Conservation (phyloP, 2,113 vertebrate genomes). For the Acrocephalus arundinaceus region DNA sequence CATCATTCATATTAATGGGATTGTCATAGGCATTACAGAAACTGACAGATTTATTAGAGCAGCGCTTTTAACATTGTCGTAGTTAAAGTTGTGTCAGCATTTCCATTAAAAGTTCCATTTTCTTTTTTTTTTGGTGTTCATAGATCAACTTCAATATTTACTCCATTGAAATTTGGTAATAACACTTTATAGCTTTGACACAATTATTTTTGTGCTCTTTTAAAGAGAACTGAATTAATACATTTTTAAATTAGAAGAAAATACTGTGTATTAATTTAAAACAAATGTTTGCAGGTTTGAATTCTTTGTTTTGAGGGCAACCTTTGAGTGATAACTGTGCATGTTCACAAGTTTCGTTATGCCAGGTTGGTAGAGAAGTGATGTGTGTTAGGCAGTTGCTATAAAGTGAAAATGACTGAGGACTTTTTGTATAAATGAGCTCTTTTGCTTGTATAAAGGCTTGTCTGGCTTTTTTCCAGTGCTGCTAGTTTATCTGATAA, state of each 20-base stretch:
- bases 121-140: constrained; percentile 41
- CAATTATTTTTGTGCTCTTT: constrained; percentile 3
- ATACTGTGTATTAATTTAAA: not conserved
- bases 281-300: not conserved
- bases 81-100: constrained; percentile 68
- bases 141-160: constrained; percentile 47
- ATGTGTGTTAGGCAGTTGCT: not conserved
- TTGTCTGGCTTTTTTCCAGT: not conserved
- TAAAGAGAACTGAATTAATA: not conserved
- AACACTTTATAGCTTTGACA: constrained; percentile 15
- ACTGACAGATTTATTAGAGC: constrained; percentile 77
- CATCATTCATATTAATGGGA: constrained; percentile 81
- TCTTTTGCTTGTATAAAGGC: not conserved
- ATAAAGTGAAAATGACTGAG: not conserved
- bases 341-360: not conserved
- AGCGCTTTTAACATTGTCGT: constrained; percentile 46
- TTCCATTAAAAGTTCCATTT: constrained; percentile 68
- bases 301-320: not conserved
- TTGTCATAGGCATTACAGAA: constrained; percentile 74
- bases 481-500: not conserved
- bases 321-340: not conserved
- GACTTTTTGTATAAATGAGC: not conserved
- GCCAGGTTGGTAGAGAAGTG: not conserved
- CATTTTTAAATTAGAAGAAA: not conserved
- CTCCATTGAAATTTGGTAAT: constrained; percentile 10